Percentiles rank a stretch among this genome's conserved stretches.
Evolutionary conservation across 2,888 invertebrate species (phyloP).

Genomic region (Tricholauxania praeusta): DNA sequence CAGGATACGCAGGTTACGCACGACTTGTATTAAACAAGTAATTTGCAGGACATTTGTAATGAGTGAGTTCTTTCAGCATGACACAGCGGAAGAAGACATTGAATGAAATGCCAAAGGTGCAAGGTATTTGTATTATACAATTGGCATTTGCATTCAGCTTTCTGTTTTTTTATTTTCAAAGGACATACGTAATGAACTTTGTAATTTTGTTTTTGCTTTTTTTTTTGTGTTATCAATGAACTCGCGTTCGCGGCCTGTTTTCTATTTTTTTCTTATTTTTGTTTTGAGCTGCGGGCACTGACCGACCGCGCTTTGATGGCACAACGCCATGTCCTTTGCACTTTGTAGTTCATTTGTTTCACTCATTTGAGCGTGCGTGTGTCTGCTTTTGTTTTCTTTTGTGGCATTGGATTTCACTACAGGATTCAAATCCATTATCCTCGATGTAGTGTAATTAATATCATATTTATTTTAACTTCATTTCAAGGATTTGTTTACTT

Average conservation of each 20-base stretch:
- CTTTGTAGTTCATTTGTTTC: too few species aligned
- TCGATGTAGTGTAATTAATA: constrained; percentile 21
- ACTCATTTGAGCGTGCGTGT: not conserved
- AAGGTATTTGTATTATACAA: not conserved
- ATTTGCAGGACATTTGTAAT: constrained; percentile 8
- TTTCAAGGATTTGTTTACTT: not conserved
- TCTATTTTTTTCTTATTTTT: not conserved
- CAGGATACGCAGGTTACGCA: constrained; percentile 29
- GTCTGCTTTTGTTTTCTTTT: not conserved
- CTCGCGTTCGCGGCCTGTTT: not conserved
- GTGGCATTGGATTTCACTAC: not conserved
- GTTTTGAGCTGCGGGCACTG: not conserved
- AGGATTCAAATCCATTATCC: constrained; percentile 1
- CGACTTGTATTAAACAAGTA: constrained; percentile 34
- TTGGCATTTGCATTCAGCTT: constrained; percentile 9
- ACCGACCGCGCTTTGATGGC: not conserved
- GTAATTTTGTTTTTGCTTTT: too few species aligned
- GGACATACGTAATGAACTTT: constrained; percentile 20
- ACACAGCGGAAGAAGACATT: not conserved
- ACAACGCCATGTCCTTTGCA: not conserved
- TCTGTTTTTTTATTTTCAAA: not conserved
- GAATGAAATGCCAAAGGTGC: not conserved
- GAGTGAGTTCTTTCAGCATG: constrained; percentile 12
- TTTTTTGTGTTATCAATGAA: too few species aligned
- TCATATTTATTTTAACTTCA: constrained; percentile 2